Conservation (phyloP, 2,797 vertebrate species). For the Pangasius krempfi region DNA sequence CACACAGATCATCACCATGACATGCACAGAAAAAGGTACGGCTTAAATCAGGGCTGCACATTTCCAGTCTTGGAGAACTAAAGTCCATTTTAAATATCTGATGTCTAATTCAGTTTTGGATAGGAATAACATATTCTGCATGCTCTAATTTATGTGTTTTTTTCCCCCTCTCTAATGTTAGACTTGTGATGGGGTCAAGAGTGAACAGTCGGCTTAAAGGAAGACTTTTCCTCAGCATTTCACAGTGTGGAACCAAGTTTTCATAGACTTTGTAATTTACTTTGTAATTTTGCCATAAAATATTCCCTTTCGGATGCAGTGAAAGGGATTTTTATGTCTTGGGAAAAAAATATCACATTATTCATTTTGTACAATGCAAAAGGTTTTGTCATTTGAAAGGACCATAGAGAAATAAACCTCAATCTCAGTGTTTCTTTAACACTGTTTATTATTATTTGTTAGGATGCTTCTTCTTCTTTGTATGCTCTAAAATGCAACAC, state of each 20-base stretch:
- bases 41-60: neutral
- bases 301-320: neutral
- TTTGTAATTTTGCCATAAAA: neutral
- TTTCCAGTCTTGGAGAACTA: neutral
- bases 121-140: neutral
- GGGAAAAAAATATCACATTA: neutral
- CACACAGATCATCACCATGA: conserved; percentile 27
- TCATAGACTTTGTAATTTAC: neutral
- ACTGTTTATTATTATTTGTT: neutral
- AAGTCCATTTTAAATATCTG: neutral
- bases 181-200: conserved; percentile 18
- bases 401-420: neutral
- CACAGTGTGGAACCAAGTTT: neutral
- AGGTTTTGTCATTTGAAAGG: neutral
- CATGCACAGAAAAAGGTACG: conserved; percentile 37
- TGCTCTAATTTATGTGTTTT: neutral
- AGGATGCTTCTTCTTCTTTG: neutral
- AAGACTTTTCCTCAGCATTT: conserved; percentile 1
- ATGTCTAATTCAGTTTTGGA: neutral
- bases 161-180: neutral
- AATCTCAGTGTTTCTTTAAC: neutral
- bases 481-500: neutral
- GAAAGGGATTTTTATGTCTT: neutral
- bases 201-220: conserved; percentile 30
- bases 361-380: neutral